A percentile compares a stretch with the other conserved stretches of the same genome.
Evolutionary conservation across 2,888 invertebrate species (phyloP).

Genomic region (Acanthococcus lagerstroemiae): DNA sequence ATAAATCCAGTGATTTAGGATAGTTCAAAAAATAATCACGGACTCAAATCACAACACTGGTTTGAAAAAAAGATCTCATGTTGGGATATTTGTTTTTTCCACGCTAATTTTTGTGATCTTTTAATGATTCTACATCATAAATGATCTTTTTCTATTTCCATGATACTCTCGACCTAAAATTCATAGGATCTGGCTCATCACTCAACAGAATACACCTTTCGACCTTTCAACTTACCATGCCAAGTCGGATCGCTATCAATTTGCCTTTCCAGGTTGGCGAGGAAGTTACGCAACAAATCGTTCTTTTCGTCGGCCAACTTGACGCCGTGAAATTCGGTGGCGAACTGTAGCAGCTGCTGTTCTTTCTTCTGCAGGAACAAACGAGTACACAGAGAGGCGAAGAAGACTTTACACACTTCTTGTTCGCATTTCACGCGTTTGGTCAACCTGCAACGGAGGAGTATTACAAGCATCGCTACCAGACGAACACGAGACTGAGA

Average conservation of each 20-base stretch:
- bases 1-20: no score
- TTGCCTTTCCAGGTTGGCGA: constrained; percentile 57
- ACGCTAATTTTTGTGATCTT: no score
- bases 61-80: no score
- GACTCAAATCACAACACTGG: no score
- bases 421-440: constrained; percentile 58
- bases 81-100: no score
- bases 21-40: no score
- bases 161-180: neutral
- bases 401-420: constrained; percentile 59
- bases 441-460: constrained; percentile 45
- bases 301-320: constrained; percentile 84
- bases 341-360: constrained; percentile 60
- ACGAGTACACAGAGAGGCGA: constrained; percentile 64
- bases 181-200: neutral
- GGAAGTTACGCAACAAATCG: constrained; percentile 72
- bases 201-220: neutral
- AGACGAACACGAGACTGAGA: no score
- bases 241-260: constrained; percentile 58
- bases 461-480: no score
- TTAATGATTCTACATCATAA: no score
- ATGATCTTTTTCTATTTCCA: neutral
- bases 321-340: constrained; percentile 66
- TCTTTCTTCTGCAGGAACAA: constrained; percentile 73
- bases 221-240: constrained; percentile 59